Conservation (phyloP, 2,888 invertebrate species). For the Drosophila yooni region DNA sequence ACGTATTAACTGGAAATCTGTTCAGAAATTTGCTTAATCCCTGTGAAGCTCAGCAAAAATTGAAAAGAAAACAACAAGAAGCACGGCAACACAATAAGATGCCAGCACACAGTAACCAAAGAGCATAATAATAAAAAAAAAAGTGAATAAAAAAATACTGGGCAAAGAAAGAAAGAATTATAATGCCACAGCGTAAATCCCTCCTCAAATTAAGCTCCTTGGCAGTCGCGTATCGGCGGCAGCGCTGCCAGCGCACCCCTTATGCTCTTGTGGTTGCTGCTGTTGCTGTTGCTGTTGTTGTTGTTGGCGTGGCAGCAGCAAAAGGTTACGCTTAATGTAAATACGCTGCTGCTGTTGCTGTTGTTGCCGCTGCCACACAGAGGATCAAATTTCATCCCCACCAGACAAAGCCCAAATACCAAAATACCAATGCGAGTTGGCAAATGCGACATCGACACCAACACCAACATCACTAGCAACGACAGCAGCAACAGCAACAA, state of each 20-base stretch:
- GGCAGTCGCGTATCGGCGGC: constrained; percentile 63
- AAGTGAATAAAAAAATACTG: constrained; percentile 6
- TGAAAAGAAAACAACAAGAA: constrained; percentile 24
- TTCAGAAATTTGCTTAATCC: constrained; percentile 81
- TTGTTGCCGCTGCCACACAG: constrained; percentile 50
- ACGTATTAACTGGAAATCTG: constrained; percentile 64
- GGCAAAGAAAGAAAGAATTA: constrained; percentile 63
- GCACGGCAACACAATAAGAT: constrained; percentile 51
- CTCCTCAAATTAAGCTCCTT: constrained; percentile 83
- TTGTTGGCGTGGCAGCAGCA: constrained; percentile 23
- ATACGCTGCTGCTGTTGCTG: constrained; percentile 56
- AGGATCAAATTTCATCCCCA: constrained; percentile 84
- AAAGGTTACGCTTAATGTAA: constrained; percentile 82
- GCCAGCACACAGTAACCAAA: constrained; percentile 32
- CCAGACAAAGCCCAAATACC: constrained; percentile 78
- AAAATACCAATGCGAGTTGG: constrained; percentile 74
- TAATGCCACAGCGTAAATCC: constrained; percentile 80
- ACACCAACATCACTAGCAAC: constrained; percentile 29
- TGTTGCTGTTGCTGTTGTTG: constrained; percentile 18
- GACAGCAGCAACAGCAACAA: constrained; percentile 31
- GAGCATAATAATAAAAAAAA: constrained; percentile 28
- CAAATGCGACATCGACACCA: constrained; percentile 53
- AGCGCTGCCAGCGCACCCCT: constrained; percentile 52
- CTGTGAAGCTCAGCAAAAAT: constrained; percentile 60
- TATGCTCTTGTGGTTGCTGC: constrained; percentile 47